Evolutionary conservation across 2,888 invertebrate species (phyloP), one percentile per base, ranked within the genome.

Genomic region (Ochropleura plecta): DNA sequence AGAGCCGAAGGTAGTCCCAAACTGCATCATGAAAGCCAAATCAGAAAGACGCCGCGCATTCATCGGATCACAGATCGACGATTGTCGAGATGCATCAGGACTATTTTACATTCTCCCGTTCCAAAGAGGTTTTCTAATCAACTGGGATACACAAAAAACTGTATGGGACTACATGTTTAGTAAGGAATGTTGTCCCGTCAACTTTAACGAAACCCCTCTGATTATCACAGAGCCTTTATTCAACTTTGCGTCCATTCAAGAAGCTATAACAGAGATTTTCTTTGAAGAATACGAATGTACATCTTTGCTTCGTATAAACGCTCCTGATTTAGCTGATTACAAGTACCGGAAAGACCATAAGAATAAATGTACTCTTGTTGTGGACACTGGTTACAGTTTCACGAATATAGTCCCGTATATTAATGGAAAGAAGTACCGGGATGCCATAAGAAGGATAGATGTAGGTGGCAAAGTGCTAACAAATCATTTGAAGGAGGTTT

Each of bases 11-110:
- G 91, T 98, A 20, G 97, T 99, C 69, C 99, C 99, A 0, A 99
- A 99, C 94, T 99, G 99, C 90, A 98, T 99, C 48, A 99, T 99
- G 97, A 99, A 99, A 97, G 99, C 99, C 0, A 99, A 99, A 94
- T 99, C 99, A 70, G 99, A 99, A 94, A 96, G 99, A 71, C 97
- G 99, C 14, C 97, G 99, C 62, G 98, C 99, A 0, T 99, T 99
- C 93, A 97, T 99, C 73, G 99, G 98, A 89, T 94, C 96, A 0
- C 99, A 99, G 96, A 98, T 99, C 20, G 98, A 99, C 79, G 99
- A 99, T 87, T 99, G 99, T 91, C 97, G 99, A 46, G 99, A 99
- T 92, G 98, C 99, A 1, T 99, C 99, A 0, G 99, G 99, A 0
- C 95, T 99, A 1, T 99, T 98, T 93, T 99, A 99, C 92, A 98